Evolutionary conservation across 2,113 vertebrate genomes (phyloP).

Genomic region (Mustela lutreola): DNA sequence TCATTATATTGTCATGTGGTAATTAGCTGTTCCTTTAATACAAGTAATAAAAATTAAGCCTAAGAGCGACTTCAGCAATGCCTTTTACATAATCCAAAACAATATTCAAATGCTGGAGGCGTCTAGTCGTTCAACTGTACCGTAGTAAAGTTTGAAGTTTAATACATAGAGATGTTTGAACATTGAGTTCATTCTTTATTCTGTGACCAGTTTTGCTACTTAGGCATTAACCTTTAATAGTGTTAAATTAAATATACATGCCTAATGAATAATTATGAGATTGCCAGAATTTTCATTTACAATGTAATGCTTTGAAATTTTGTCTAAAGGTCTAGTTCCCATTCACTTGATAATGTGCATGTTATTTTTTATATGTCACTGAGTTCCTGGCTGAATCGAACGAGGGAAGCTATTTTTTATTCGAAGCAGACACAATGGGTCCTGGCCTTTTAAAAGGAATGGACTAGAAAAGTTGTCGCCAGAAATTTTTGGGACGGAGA

Average conservation of each 20-base stretch:
- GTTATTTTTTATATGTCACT: conserved; percentile 78
- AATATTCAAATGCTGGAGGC: conserved; percentile 82
- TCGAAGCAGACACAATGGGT: conserved; percentile 61
- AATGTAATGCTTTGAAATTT: conserved; percentile 83
- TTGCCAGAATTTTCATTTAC: conserved; percentile 85
- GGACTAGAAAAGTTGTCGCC: neutral
- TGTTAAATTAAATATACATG: conserved; percentile 89
- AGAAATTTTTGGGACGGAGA: neutral
- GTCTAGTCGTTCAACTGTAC: conserved; percentile 83
- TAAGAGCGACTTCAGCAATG: conserved; percentile 81
- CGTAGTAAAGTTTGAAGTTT: conserved; percentile 82
- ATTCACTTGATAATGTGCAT: conserved; percentile 77
- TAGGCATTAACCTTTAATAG: conserved; percentile 89
- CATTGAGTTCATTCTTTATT: conserved; percentile 83
- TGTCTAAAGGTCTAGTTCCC: conserved; percentile 83
- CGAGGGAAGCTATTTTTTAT: conserved; percentile 62
- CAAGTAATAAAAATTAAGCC: conserved; percentile 85
- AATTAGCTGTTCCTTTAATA: conserved; percentile 85
- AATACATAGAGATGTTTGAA: conserved; percentile 83
- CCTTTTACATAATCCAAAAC: conserved; percentile 85
- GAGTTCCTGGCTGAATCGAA: conserved; percentile 77
- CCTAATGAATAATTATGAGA: conserved; percentile 89
- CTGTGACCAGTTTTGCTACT: conserved; percentile 86
- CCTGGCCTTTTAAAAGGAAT: conserved; percentile 52
- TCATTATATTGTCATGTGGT: conserved; percentile 77